Evolutionary conservation across 2,888 invertebrate genomes (phyloP).

Genomic region (Corythucha ciliata): DNA sequence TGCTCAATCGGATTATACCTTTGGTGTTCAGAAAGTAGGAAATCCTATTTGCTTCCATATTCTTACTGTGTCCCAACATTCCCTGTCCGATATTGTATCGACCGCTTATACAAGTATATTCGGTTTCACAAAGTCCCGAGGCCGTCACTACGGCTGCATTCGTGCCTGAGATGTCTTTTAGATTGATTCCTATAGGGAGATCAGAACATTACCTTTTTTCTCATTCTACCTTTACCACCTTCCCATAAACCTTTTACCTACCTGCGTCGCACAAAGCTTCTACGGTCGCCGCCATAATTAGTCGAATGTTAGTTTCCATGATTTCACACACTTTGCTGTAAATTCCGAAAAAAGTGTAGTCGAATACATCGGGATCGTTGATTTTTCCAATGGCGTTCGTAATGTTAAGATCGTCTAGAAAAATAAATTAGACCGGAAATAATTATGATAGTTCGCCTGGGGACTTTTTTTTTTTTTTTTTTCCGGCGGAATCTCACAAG

Average conservation of each 20-base stretch:
- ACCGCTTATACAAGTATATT: constrained; percentile 35
- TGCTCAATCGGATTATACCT: constrained; percentile 40
- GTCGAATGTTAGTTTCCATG: constrained; percentile 45
- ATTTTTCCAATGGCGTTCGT: constrained; percentile 41
- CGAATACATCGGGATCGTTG: constrained; percentile 41
- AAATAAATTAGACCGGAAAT: no score
- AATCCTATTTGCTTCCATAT: constrained; percentile 53
- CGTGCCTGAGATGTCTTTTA: constrained; percentile 42
- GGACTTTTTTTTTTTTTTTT: no score
- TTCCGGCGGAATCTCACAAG: no score
- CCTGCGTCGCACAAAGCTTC: constrained; percentile 46
- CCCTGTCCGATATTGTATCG: constrained; percentile 47
- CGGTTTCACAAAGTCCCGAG: constrained; percentile 44
- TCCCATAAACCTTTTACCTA: no score
- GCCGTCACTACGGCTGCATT: constrained; percentile 44
- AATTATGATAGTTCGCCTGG: no score
- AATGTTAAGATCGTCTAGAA: constrained; percentile 27
- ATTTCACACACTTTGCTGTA: constrained; percentile 43
- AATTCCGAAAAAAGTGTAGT: constrained; percentile 45
- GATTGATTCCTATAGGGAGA: no score
- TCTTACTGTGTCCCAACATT: constrained; percentile 54
- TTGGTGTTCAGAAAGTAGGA: constrained; percentile 53
- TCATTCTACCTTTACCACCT: no score
- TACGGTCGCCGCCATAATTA: constrained; percentile 43
- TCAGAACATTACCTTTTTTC: no score